phyloP scores from a whole-genome alignment of 2,113 vertebrate species.

The Epinephelus cyanopodus region DNA sequence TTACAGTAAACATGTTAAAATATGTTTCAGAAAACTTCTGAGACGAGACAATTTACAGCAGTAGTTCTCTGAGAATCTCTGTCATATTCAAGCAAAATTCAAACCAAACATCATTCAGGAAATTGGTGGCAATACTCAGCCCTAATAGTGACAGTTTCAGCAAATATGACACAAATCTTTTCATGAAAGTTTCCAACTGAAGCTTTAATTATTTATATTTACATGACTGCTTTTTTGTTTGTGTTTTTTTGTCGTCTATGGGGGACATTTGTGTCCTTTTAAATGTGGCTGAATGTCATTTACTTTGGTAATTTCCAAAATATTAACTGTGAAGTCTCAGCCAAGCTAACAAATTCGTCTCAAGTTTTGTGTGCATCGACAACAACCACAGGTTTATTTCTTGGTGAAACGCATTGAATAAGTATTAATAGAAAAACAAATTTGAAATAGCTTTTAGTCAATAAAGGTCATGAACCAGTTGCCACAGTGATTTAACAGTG shows the following conservation, averaged over 20 bases:
- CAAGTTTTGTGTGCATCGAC: too few relatives aligned
- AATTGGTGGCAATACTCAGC: too few relatives aligned
- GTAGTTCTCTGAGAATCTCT: too few relatives aligned
- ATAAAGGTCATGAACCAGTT: neutral
- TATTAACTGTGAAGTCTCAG: neutral
- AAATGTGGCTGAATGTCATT: neutral
- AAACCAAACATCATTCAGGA: too few relatives aligned
- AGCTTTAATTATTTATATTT: neutral
- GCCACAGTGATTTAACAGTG: neutral
- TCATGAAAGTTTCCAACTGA: too few relatives aligned
- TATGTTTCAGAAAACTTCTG: too few relatives aligned
- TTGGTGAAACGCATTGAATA: neutral
- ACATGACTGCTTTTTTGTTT: neutral
- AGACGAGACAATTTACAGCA: too few relatives aligned
- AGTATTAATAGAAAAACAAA: neutral
- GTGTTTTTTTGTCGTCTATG: neutral
- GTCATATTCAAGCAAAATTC: too few relatives aligned
- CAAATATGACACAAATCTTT: too few relatives aligned
- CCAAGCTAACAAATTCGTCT: too few relatives aligned
- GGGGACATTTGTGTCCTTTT: neutral
- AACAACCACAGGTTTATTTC: neutral
- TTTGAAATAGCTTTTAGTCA: neutral
- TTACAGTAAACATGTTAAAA: too few relatives aligned
- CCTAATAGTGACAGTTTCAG: too few relatives aligned
- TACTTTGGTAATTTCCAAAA: neutral